phyloP scores from a whole-genome alignment of 2,113 vertebrate species.

The Centropus unirufus region DNA sequence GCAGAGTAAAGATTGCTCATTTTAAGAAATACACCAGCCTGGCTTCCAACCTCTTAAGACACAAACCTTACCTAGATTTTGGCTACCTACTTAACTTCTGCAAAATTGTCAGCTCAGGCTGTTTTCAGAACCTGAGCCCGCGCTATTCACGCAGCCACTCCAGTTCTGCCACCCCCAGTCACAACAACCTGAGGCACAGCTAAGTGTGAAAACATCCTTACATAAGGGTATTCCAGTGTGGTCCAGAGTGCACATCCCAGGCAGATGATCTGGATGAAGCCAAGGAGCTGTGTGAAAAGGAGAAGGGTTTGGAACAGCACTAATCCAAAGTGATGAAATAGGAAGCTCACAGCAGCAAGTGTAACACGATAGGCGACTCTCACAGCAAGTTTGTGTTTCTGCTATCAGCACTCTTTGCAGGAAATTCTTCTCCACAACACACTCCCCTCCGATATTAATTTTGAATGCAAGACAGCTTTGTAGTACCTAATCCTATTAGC shows the following conservation, averaged over 20 bases:
- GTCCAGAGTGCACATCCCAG: not conserved
- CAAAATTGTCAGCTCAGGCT: not conserved
- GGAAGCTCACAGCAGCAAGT: not conserved
- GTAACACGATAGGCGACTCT: not conserved
- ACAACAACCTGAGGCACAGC: not conserved
- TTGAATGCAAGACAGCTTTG: constrained; percentile 23
- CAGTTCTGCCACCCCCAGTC: not conserved
- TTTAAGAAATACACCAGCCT: not conserved
- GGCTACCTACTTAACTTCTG: not conserved
- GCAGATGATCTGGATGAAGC: not conserved
- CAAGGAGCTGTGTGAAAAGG: not conserved
- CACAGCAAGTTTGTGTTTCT: not conserved
- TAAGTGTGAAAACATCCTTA: too few relatives aligned
- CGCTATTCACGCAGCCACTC: not conserved
- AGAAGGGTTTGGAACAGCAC: not conserved
- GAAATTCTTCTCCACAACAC: not conserved
- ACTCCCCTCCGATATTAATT: not conserved
- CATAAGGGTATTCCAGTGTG: fast-evolving
- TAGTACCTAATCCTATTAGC: constrained; percentile 46
- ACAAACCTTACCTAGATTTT: not conserved
- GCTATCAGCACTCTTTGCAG: not conserved
- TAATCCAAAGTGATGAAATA: not conserved
- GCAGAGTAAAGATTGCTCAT: not conserved
- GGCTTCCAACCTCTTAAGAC: not conserved
- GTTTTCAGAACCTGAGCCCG: fast-evolving